These are phyloP conservation scores for Pantelozetes paolii DNA, from an alignment of 2,888 invertebrate species.

Conservation along the genomic window DNA sequence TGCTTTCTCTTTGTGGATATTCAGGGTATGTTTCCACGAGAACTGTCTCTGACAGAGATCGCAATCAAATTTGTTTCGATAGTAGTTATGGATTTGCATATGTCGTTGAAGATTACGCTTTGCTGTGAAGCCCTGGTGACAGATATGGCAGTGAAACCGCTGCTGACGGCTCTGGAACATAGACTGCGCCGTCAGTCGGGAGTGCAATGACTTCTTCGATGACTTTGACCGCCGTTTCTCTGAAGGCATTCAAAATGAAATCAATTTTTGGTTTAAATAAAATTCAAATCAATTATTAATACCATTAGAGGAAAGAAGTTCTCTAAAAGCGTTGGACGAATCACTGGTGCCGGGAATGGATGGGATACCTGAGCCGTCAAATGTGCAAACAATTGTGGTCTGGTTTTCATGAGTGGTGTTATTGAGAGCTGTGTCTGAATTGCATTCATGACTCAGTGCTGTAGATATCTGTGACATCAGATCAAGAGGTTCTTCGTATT, in stretches of 20 bases:
- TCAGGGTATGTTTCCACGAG: slow-evolving; percentile 44
- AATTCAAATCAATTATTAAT: neutral
- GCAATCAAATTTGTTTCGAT: slow-evolving; percentile 40
- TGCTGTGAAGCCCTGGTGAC: slow-evolving; percentile 42
- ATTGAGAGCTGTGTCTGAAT: slow-evolving; percentile 25
- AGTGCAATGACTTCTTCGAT: slow-evolving; percentile 20
- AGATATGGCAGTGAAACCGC: slow-evolving; percentile 41
- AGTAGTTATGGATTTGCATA: slow-evolving; percentile 41
- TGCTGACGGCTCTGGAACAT: slow-evolving; percentile 29
- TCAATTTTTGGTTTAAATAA: neutral
- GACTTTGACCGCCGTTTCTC: slow-evolving; percentile 18
- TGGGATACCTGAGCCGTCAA: slow-evolving; percentile 25
- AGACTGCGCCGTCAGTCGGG: neutral
- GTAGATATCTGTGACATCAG: slow-evolving; percentile 34
- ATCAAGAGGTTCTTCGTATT: slow-evolving; percentile 28
- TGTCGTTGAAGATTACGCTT: slow-evolving; percentile 44
- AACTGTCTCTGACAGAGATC: slow-evolving; percentile 43
- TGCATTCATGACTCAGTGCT: neutral
- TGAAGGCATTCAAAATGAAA: neutral
- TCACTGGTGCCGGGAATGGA: slow-evolving; percentile 39
- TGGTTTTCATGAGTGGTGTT: neutral
- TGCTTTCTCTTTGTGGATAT: slow-evolving; percentile 41
- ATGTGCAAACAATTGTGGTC: neutral
- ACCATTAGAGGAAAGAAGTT: neutral
- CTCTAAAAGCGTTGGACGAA: slow-evolving; percentile 14